These are phyloP conservation scores for Clytia hemisphaerica DNA, from an alignment of 30 jellyfish, hydroid and myxozoan genomes.

Conservation along the genomic window DNA sequence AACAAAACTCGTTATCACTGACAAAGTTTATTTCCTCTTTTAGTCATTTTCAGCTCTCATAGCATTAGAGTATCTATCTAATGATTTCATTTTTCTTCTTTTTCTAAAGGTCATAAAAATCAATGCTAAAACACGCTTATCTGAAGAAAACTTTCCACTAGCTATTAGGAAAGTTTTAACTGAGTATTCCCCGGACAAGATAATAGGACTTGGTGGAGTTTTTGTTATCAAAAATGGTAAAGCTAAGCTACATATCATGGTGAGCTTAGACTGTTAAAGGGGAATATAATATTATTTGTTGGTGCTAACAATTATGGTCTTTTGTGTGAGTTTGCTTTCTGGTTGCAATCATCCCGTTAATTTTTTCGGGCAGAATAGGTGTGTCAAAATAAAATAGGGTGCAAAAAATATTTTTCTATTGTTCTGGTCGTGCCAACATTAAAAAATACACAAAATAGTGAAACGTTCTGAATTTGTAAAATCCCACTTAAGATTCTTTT, in stretches of 20 bases:
- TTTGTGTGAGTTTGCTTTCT: no score
- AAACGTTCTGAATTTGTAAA: no score
- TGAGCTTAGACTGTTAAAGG: not conserved
- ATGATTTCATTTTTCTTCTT: not conserved
- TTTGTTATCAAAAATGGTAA: constrained; percentile 64
- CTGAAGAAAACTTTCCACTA: constrained; percentile 58
- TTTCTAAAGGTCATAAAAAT: constrained; percentile 34
- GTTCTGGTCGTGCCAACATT: no score
- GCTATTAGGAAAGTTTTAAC: constrained; percentile 41
- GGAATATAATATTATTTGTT: no score
- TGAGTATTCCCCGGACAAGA: constrained; percentile 29
- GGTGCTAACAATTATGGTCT: no score
- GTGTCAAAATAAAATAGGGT: no score
- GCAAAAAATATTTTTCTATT: no score
- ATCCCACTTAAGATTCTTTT: no score
- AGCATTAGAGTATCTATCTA: not conserved
- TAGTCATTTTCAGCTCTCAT: not conserved
- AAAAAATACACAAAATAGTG: no score
- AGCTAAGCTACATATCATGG: constrained; percentile 82
- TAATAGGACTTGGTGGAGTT: constrained; percentile 86
- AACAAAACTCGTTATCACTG: no score
- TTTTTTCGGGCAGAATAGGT: no score
- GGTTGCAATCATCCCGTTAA: no score
- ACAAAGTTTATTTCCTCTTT: not conserved
- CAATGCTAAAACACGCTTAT: constrained; percentile 48